Percentiles rank a stretch among this genome's conserved stretches.
These are phyloP conservation scores for Microctenopoma steveboyesi DNA, from an alignment of 2,797 vertebrate species.

Conservation along the genomic window DNA sequence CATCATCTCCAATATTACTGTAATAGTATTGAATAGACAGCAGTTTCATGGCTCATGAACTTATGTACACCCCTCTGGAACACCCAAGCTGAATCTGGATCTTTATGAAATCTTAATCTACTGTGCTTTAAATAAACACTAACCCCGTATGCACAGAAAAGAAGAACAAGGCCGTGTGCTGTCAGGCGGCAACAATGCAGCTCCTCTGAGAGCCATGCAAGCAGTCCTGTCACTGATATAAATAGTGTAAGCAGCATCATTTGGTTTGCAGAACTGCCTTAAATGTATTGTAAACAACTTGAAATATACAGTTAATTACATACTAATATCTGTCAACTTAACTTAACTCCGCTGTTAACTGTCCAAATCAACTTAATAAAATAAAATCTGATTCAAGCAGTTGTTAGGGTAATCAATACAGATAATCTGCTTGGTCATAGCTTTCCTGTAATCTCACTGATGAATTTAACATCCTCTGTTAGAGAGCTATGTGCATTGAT, in stretches of 20 bases:
- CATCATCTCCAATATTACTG: conserved; percentile 23
- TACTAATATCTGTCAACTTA: conserved; percentile 20
- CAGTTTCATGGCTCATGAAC: conserved; percentile 71
- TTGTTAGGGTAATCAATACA: background rate
- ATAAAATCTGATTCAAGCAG: background rate
- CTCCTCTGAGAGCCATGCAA: conserved; percentile 84
- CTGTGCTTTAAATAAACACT: conserved; percentile 89
- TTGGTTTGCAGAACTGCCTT: conserved; percentile 66
- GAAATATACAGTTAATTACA: conserved; percentile 32
- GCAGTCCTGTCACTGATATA: conserved; percentile 87
- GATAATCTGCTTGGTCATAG: conserved; percentile 27
- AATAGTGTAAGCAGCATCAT: conserved; percentile 86
- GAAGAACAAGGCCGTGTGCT: conserved; percentile 83
- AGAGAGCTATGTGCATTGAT: conserved; percentile 68
- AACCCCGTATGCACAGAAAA: conserved; percentile 77
- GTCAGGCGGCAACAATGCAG: conserved; percentile 82
- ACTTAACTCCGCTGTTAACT: background rate
- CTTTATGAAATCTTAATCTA: conserved; percentile 88
- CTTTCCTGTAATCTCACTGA: conserved; percentile 41
- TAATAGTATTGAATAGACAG: conserved; percentile 35
- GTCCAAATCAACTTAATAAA: conserved; percentile 1
- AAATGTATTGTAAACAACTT: conserved; percentile 48
- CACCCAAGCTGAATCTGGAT: conserved; percentile 80
- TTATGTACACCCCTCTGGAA: conserved; percentile 81
- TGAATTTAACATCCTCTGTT: conserved; percentile 49